These are phyloP conservation scores for Sebastes fasciatus DNA, from an alignment of 2,113 vertebrate genomes.

Conservation along the genomic window DNA sequence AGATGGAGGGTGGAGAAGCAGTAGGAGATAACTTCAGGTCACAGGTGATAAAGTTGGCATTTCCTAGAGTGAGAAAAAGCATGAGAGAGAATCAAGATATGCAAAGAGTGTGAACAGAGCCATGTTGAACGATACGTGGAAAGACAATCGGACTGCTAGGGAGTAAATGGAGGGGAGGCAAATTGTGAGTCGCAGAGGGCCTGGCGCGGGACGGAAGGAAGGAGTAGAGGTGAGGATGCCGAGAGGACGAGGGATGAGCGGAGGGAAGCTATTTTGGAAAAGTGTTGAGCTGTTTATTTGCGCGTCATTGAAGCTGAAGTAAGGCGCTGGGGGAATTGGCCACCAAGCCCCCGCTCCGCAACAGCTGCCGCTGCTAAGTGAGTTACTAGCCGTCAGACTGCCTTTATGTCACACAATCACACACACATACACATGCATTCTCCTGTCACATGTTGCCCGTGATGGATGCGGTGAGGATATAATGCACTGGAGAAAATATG, in stretches of 20 bases:
- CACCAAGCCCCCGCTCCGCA: slow-evolving; percentile 92
- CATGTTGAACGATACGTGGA: neutral
- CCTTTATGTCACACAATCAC: slow-evolving; percentile 82
- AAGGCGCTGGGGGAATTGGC: slow-evolving; percentile 98
- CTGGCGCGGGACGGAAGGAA: slow-evolving; percentile 54
- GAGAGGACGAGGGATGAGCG: slow-evolving; percentile 68
- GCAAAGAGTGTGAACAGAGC: slow-evolving; percentile 7
- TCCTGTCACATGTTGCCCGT: slow-evolving; percentile 95
- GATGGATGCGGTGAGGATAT: slow-evolving; percentile 95
- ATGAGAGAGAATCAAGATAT: neutral
- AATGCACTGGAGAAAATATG: slow-evolving; percentile 93
- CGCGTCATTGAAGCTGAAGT: slow-evolving; percentile 99
- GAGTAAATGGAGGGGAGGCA: slow-evolving; percentile 4
- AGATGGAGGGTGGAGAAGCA: neutral
- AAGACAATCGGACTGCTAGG: neutral
- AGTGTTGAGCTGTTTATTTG: slow-evolving; percentile 94
- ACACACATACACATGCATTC: slow-evolving; percentile 84
- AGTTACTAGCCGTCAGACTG: slow-evolving; percentile 98
- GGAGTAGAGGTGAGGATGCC: slow-evolving; percentile 58
- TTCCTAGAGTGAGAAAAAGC: neutral
- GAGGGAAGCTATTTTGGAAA: slow-evolving; percentile 89
- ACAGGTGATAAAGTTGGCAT: neutral
- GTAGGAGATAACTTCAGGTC: neutral
- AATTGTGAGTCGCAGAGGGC: slow-evolving; percentile 33
- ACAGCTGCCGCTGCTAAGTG: slow-evolving; percentile 99